Conservation (phyloP, 2,888 invertebrate genomes). For the Cheilosia scutellata region DNA sequence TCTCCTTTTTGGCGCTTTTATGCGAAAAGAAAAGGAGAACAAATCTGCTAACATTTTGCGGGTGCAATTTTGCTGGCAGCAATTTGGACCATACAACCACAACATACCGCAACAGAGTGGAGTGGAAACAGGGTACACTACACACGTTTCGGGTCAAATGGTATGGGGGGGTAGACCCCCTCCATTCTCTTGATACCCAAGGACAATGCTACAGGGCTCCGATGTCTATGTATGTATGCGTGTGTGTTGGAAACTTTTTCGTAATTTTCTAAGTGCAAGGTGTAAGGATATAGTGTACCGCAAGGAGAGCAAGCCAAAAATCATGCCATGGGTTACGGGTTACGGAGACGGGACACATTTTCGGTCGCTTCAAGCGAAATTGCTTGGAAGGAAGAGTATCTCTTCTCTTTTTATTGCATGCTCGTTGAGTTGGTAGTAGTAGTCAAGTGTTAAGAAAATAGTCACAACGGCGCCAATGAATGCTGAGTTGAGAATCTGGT, state of each 20-base stretch:
- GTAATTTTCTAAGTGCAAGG: constrained; percentile 71
- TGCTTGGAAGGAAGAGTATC: constrained; percentile 50
- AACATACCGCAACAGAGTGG: constrained; percentile 36
- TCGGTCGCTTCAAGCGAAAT: constrained; percentile 40
- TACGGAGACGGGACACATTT: constrained; percentile 11
- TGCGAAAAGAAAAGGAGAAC: not conserved
- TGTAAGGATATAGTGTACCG: constrained; percentile 50
- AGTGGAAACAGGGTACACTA: constrained; percentile 15
- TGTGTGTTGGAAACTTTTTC: not conserved
- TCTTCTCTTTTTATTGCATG: constrained; percentile 10
- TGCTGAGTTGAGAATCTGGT: constrained; percentile 28
- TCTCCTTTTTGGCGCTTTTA: constrained; percentile 36
- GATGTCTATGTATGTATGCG: not conserved
- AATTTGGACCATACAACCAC: constrained; percentile 63
- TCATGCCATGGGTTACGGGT: not conserved
- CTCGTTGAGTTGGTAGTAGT: constrained; percentile 15
- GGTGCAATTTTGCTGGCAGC: constrained; percentile 66
- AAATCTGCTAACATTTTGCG: constrained; percentile 55
- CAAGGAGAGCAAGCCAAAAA: constrained; percentile 20
- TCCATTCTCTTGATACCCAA: constrained; percentile 13
- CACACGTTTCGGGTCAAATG: constrained; percentile 41
- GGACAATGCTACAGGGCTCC: constrained; percentile 30
- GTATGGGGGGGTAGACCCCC: not conserved
- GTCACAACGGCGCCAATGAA: constrained; percentile 64
- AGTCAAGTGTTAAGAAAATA: constrained; percentile 41